Conservation (phyloP, 1,140 invertebrate species). For the Drosophila persimilis region DNA sequence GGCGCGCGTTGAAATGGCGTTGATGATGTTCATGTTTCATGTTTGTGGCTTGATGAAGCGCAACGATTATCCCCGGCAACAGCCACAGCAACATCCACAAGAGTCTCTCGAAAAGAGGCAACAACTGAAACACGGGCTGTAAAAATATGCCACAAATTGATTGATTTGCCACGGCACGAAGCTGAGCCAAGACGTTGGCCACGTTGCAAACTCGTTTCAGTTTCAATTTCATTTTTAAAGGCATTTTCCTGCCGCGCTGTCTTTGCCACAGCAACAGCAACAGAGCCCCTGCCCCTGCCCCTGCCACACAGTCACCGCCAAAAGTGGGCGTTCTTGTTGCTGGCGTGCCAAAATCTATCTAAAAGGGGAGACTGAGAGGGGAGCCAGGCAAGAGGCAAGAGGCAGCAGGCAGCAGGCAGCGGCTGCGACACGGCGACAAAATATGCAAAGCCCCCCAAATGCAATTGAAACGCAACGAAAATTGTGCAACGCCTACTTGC, state of each 20-base stretch:
- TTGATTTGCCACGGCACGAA: slow-evolving; percentile 81
- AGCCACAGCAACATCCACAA: slow-evolving; percentile 30
- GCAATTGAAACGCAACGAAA: slow-evolving; percentile 76
- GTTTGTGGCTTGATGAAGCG: slow-evolving; percentile 79
- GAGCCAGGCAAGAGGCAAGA: too few relatives aligned
- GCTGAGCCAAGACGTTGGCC: slow-evolving; percentile 42
- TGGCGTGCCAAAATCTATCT: slow-evolving; percentile 66
- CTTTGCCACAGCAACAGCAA: too few relatives aligned
- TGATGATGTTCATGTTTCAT: slow-evolving; percentile 81
- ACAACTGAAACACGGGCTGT: slow-evolving; percentile 37
- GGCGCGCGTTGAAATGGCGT: slow-evolving; percentile 78
- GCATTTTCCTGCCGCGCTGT: slow-evolving; percentile 35
- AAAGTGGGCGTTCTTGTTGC: slow-evolving; percentile 66
- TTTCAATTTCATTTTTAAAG: slow-evolving; percentile 77
- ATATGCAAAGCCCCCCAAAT: slow-evolving; percentile 65
- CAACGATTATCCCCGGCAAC: slow-evolving; percentile 71
- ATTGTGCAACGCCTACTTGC: slow-evolving; percentile 73
- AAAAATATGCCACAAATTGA: slow-evolving; percentile 75
- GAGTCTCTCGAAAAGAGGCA: too few relatives aligned
- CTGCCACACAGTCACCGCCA: slow-evolving; percentile 7
- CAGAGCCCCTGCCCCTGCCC: background rate
- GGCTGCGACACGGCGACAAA: slow-evolving; percentile 59
- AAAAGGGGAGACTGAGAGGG: background rate
- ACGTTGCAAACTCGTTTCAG: slow-evolving; percentile 70
- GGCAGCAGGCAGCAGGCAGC: too few relatives aligned